Base-by-base conservation (phyloP, 2,888 invertebrate genomes). In the Lypha dubia region DNA sequence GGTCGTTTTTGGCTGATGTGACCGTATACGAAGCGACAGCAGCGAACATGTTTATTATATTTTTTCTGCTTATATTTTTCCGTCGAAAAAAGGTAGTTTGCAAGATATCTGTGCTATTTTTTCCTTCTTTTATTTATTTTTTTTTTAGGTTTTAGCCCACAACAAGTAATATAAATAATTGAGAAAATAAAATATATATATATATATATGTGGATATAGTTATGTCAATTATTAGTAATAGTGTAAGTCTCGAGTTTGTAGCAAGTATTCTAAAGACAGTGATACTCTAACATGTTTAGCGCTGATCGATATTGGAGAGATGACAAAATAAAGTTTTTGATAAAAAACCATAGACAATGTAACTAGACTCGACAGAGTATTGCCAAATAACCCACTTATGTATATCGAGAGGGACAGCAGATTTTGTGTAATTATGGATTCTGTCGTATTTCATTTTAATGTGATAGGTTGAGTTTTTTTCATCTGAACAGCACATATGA, bases 11-110 rank as follows among this genome's bases (percentile, higher is more conserved):
- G 85, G 87, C 84, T 89, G 90, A 90, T 89, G 88, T 89, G 90
- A 90, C 91, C 90, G 89, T 89, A 90, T 89, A 89, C 88, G 79
- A 75, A 65, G 65, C 70, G 70, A 83, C 79, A 63, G 74, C 79
- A 63, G 74, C 71, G 84, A 86, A 86, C 86, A 85, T 86, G 86
- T 86, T 85, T 79, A 63, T 60, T 17, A 51, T 63, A 60, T 68
- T 24, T 49, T 22, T 15, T 32, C 22, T 15, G 3, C 13, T 3
- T 56, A 38, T 67, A 32, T 49, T 56, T 44, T 77, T 22, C 60
- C 84, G 71, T 79, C 17, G 24, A 75, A 84, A 86, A 86, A 87
- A 87, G 84, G 86, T 87, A 84, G 83, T 84, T 80, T 56, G 63
- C 46, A 70, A 81, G 68, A 68, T 70, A 68, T 68, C 9, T 65